Conservation (phyloP, 2,888 invertebrate species). For the Lasioglossum zephyrum region DNA sequence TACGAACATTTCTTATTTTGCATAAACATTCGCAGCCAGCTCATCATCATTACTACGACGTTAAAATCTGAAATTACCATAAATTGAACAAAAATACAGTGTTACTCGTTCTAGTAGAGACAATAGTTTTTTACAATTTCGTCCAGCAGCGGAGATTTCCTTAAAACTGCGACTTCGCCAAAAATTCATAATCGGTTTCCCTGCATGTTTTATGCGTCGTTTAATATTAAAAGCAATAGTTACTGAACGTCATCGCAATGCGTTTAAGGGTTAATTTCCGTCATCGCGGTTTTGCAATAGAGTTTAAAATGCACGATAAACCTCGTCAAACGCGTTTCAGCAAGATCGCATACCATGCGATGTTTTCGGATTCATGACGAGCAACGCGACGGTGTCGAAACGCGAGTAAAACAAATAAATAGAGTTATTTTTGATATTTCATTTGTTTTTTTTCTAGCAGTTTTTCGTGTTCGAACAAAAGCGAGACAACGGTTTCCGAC, state of each 20-base stretch:
- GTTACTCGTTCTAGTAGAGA: neutral
- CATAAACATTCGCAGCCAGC: neutral
- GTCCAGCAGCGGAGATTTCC: neutral
- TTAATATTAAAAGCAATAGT: neutral
- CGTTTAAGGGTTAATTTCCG: neutral
- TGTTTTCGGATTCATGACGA: no score
- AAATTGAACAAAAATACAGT: neutral
- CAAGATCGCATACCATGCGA: neutral
- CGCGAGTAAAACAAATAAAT: slow-evolving; percentile 9
- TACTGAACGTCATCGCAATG: neutral
- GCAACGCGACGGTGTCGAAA: neutral
- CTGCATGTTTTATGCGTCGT: neutral
- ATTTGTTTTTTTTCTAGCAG: neutral
- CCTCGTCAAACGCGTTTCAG: neutral
- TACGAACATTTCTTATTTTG: neutral
- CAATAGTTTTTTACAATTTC: neutral
- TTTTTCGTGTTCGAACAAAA: neutral
- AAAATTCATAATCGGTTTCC: neutral
- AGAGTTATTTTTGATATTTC: neutral
- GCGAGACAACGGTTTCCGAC: neutral
- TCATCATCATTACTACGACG: no score
- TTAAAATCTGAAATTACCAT: no score
- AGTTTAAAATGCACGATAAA: neutral
- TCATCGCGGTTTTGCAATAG: neutral
- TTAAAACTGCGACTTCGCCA: neutral